Percentiles rank a stretch among this genome's conserved stretches.
Conservation (phyloP, 2,797 vertebrate genomes). For the Erpetoichthys calabaricus region DNA sequence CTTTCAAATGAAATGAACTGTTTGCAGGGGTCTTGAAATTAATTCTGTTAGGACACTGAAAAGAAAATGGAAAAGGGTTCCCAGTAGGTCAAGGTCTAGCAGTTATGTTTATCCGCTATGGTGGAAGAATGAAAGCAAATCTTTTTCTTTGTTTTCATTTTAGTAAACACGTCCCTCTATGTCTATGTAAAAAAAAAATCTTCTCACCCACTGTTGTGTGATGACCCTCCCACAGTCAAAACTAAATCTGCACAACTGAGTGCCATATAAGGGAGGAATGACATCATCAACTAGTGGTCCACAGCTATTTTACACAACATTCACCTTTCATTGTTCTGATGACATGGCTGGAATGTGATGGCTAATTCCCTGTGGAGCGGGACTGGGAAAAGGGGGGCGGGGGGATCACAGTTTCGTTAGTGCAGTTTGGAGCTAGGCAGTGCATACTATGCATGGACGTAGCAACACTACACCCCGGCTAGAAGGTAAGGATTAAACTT, state of each 20-base stretch:
- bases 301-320: constrained; percentile 45
- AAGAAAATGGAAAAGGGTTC: too few species aligned
- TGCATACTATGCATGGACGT: constrained; percentile 25
- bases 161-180: constrained; percentile 18
- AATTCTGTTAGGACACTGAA: too few species aligned
- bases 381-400: too few species aligned
- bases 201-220: constrained; percentile 23
- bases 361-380: constrained; percentile 38
- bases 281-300: constrained; percentile 56
- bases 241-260: constrained; percentile 49
- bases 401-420: constrained; percentile 25
- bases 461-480: constrained; percentile 23
- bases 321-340: constrained; percentile 62
- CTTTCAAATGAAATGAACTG: too few species aligned
- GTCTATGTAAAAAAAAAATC: constrained; percentile 25
- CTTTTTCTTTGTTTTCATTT: too few species aligned
- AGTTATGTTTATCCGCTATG: too few species aligned
- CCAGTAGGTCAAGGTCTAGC: too few species aligned
- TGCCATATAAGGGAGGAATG: constrained; percentile 55
- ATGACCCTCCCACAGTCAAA: constrained; percentile 44
- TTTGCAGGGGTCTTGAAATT: too few species aligned
- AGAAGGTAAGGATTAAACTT: constrained; percentile 29
- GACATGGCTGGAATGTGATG: constrained; percentile 56
- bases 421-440: constrained; percentile 20
- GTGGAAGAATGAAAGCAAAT: too few species aligned